Conservation (phyloP, 2,888 invertebrate genomes). For the Drosophila testacea region DNA sequence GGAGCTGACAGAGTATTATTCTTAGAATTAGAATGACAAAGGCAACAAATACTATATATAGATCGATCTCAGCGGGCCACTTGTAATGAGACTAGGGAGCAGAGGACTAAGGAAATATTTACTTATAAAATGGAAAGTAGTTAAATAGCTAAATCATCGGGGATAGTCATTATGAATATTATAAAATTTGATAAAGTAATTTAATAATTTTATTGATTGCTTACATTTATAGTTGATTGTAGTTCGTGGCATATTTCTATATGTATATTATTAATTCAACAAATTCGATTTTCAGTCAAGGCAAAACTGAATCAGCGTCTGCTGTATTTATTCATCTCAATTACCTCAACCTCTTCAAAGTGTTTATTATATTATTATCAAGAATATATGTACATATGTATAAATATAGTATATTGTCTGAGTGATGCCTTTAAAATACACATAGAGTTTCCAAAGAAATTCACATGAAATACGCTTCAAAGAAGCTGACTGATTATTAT, state of each 20-base stretch:
- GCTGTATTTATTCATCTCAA: background rate
- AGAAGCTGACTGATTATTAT: background rate
- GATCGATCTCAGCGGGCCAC: background rate
- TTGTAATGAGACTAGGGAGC: background rate
- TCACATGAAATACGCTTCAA: background rate
- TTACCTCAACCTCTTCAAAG: background rate
- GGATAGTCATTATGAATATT: too few species aligned
- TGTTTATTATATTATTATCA: background rate
- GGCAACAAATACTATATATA: background rate
- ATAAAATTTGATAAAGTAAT: too few species aligned
- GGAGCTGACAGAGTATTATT: background rate
- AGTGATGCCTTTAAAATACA: background rate
- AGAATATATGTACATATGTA: background rate
- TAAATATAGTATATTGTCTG: background rate
- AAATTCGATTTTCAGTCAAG: background rate
- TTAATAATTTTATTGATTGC: too few species aligned
- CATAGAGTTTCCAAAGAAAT: conserved; percentile 6
- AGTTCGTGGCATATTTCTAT: too few species aligned
- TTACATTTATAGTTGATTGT: too few species aligned
- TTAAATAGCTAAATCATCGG: too few species aligned
- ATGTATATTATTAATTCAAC: too few species aligned
- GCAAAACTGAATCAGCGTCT: background rate
- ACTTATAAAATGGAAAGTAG: too few species aligned
- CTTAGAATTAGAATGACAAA: conserved; percentile 25
- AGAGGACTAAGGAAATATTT: too few species aligned